These are phyloP conservation scores for Gadus macrocephalus DNA, from an alignment of 2,113 vertebrate genomes.

Conservation along the genomic window DNA sequence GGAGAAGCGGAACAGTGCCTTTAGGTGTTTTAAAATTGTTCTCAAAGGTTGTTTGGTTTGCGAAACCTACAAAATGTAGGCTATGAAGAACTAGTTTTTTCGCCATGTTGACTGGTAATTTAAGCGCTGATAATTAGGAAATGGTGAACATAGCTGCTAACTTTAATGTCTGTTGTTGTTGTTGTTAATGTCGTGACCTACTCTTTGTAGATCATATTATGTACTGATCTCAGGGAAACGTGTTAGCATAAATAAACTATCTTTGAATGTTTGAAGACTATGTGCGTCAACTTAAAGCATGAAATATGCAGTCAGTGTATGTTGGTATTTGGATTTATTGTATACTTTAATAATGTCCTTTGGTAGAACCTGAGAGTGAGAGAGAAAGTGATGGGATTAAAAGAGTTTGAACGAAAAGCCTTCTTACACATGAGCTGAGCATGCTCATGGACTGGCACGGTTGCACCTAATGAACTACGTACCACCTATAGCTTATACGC, in stretches of 20 bases:
- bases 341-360: not conserved
- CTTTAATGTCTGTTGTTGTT: conserved; percentile 5
- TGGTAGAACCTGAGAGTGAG: not conserved
- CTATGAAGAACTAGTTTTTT: not conserved
- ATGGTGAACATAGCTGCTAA: conserved; percentile 31
- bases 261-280: not conserved
- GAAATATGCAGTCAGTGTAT: conserved; percentile 14
- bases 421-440: too few relatives aligned
- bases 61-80: conserved; percentile 14
- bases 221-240: conserved; percentile 5
- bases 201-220: conserved; percentile 28
- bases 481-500: too few relatives aligned
- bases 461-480: too few relatives aligned
- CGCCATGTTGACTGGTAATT: conserved; percentile 10
- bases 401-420: too few relatives aligned
- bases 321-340: not conserved
- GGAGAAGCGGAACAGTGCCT: conserved; percentile 32
- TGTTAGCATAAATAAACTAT: conserved; percentile 3
- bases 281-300: not conserved
- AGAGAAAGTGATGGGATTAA: not conserved
- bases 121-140: conserved; percentile 29
- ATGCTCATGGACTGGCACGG: too few relatives aligned
- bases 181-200: conserved; percentile 14
- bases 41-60: too few relatives aligned
- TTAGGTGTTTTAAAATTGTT: conserved; percentile 35